phyloP scores from a whole-genome alignment of 2,888 invertebrate genomes.

The Leucania comma region DNA sequence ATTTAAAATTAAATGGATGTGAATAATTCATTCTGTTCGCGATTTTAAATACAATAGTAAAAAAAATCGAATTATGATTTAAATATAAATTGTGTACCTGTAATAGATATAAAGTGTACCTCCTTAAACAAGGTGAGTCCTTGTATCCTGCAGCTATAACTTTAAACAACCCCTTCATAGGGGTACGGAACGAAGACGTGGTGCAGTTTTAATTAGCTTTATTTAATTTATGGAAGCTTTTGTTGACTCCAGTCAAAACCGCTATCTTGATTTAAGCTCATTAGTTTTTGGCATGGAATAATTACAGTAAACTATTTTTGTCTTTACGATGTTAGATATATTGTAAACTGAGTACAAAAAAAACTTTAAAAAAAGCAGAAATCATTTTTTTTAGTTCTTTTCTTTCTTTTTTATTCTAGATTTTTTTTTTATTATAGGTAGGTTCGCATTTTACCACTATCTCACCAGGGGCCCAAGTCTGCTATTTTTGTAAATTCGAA shows the following conservation, averaged over 20 bases:
- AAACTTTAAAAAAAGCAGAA: no score
- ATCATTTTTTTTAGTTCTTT: background rate
- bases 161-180: conserved; percentile 26
- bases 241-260: conserved; percentile 2
- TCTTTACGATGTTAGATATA: no score
- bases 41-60: no score
- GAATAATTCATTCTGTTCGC: no score
- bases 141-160: conserved; percentile 25
- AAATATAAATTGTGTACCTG: background rate
- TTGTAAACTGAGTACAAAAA: no score
- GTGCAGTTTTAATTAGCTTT: conserved; percentile 49
- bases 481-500: no score
- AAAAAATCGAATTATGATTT: no score
- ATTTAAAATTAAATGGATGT: no score
- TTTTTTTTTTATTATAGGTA: no score
- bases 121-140: conserved; percentile 10
- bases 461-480: no score
- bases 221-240: conserved; percentile 34
- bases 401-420: no score
- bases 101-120: background rate
- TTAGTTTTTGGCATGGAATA: background rate
- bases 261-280: background rate
- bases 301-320: background rate
- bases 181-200: conserved; percentile 33
- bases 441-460: no score